phyloP scores from a whole-genome alignment of 1,140 invertebrate genomes.

The Littorina saxatilis region DNA sequence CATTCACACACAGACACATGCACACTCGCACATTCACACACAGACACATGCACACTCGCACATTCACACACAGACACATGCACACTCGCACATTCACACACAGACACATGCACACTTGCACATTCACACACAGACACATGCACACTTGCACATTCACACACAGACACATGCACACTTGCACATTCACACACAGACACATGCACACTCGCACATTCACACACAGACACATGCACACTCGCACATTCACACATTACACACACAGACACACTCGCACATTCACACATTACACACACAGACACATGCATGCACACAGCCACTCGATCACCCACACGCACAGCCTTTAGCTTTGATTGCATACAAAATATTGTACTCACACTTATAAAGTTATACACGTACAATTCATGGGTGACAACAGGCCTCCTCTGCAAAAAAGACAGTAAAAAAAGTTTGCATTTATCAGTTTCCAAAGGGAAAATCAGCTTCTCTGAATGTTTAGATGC shows the following conservation, averaged over 20 bases:
- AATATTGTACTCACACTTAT: constrained; percentile 9
- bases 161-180: not conserved
- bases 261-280: not conserved
- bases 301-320: not conserved
- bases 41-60: no score
- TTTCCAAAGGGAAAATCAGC: no score
- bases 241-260: not conserved
- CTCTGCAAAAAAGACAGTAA: not conserved
- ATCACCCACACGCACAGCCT: not conserved
- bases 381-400: not conserved
- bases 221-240: not conserved
- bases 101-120: not conserved
- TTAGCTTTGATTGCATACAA: not conserved
- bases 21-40: no score
- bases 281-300: not conserved
- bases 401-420: not conserved
- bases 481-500: no score
- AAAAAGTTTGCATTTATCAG: no score
- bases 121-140: not conserved
- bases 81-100: no score
- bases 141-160: not conserved
- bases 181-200: not conserved
- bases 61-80: no score
- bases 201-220: not conserved
- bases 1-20: no score